Percentiles rank a stretch among this genome's conserved stretches.
These are phyloP conservation scores for Bimastos eiseni DNA, from an alignment of 2,888 invertebrate species.

Conservation along the genomic window DNA sequence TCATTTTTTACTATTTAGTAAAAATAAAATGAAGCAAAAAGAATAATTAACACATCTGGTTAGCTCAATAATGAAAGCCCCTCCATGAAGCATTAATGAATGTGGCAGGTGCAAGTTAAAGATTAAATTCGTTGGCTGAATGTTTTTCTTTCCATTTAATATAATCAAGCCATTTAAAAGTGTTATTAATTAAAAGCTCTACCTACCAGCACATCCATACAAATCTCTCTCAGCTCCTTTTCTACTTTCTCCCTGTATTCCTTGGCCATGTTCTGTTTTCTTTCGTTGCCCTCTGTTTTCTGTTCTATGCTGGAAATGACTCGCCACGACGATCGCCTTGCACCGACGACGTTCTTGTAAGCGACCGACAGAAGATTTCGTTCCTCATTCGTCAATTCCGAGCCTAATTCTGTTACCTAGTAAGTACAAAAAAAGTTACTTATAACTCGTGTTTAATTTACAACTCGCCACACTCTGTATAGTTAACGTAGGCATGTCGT, in stretches of 20 bases:
- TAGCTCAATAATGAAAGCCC: too few relatives aligned
- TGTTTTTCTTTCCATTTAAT: not conserved
- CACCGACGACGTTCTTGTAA: constrained; percentile 98
- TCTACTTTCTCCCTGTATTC: constrained; percentile 99
- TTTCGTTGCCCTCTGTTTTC: constrained; percentile 77
- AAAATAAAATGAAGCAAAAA: too few relatives aligned
- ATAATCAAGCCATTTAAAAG: not conserved
- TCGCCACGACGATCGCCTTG: constrained; percentile 95
- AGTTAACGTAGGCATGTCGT: not conserved
- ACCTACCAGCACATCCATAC: constrained; percentile 96
- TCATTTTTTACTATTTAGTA: too few relatives aligned
- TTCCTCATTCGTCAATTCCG: constrained; percentile 95
- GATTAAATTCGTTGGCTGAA: not conserved
- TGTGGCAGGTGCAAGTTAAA: not conserved
- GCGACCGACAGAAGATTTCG: constrained; percentile 96
- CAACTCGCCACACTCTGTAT: not conserved
- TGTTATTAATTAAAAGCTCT: not conserved
- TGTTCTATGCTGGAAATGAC: constrained; percentile 99
- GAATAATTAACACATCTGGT: too few relatives aligned
- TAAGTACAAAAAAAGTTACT: not conserved
- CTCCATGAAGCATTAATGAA: too few relatives aligned
- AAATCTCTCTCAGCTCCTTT: constrained; percentile 97
- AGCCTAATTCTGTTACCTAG: constrained; percentile 90
- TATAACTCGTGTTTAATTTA: not conserved
- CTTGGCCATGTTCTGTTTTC: constrained; percentile 98